These are phyloP conservation scores for Cathartes aura DNA, from an alignment of 2,113 vertebrate genomes.

Conservation along the genomic window DNA sequence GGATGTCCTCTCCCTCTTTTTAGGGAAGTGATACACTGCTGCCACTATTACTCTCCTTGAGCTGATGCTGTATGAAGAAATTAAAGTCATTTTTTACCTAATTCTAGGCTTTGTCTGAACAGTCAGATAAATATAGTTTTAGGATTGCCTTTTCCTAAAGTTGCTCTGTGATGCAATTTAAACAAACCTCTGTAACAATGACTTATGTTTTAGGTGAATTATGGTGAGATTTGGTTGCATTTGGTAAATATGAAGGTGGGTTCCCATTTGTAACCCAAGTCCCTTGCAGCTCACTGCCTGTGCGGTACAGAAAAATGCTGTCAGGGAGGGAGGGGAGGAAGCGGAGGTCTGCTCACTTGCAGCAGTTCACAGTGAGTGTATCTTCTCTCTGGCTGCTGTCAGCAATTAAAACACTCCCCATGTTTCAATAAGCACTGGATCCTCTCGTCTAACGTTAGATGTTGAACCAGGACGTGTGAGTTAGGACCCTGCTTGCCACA, in stretches of 20 bases:
- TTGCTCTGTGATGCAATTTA: background rate
- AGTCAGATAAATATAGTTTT: background rate
- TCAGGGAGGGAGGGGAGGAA: background rate
- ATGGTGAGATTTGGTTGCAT: background rate
- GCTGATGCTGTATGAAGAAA: background rate
- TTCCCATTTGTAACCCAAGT: background rate
- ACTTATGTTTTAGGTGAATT: background rate
- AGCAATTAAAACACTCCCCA: background rate
- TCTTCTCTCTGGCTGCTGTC: background rate
- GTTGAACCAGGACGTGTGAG: background rate
- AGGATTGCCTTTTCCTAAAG: background rate
- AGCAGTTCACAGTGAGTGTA: background rate
- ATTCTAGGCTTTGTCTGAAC: background rate
- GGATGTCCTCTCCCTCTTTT: background rate
- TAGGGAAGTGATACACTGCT: background rate
- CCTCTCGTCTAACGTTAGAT: fast-evolving
- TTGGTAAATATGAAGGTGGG: background rate
- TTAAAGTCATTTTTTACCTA: background rate
- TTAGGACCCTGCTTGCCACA: background rate
- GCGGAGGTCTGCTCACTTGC: fast-evolving
- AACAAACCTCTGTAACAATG: background rate
- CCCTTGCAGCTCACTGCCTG: background rate
- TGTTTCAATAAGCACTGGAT: background rate
- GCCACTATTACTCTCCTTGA: background rate
- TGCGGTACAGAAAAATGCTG: background rate